Evolutionary conservation across 2,888 invertebrate genomes (phyloP), one percentile per base, ranked within the genome.

Genomic region (Lypha dubia): DNA sequence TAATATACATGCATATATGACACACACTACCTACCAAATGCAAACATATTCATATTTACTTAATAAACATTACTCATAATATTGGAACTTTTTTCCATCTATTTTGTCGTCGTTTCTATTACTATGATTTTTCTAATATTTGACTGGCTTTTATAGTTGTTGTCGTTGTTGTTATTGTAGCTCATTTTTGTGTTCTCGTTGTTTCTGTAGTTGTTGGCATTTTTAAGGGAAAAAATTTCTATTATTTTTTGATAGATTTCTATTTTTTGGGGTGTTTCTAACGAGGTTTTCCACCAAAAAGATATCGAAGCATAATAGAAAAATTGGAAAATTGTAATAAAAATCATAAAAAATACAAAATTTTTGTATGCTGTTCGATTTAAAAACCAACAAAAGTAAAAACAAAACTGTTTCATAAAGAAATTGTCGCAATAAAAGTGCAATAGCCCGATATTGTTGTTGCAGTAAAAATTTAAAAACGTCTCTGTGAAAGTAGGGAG

Each of bases 141-240:
- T 62, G 46, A 51, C 70, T 73, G 38, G 58, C 20, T 53, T 58
- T 49, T 46, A 13, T 63, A 15, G 51, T 51, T 49, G 35, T 60
- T 76, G 73, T 67, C 53, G 70, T 51, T 60, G 53, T 2, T 46
- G 38, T 46, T 70, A 65, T 51, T 49, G 35, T 60, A 71, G 71
- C 65, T 58, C 38, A 38, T 73, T 68, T 71, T 60, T 24, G 38
- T 68, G 38, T 28, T 1, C 51, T 62, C 41, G 11, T n/a, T 60
- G 11, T 32, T 28, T 1, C 15, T 58, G 58, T 83, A 41, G 62
- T 76, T 67, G 41, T 71, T 56, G 35, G 46, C 44, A 49, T 89
- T 91, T 91, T 91, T 90, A 89, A 90, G 91, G 91, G 89, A 91
- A 91, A n/a, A 91, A 91, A 35, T 56, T 71, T 89, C 88, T 90